Evolutionary conservation across 2,113 vertebrate genomes (phyloP).

Genomic region (Ammodytes marinus): DNA sequence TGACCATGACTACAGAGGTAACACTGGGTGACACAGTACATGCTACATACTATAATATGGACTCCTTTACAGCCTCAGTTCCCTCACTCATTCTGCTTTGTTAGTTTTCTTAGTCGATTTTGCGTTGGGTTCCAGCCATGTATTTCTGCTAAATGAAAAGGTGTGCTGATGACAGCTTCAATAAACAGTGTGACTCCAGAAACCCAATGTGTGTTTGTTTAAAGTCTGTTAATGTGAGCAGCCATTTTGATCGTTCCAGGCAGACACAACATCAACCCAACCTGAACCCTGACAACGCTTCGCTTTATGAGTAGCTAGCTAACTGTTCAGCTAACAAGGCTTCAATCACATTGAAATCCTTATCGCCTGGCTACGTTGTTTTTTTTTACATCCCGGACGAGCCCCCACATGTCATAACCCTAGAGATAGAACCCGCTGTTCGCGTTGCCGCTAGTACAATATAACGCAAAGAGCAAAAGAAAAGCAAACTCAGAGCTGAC

Average conservation of each 20-base stretch:
- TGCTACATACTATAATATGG: not conserved
- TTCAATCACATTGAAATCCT: too few species aligned
- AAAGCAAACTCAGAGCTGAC: too few species aligned
- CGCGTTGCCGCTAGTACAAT: too few species aligned
- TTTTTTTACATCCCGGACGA: too few species aligned
- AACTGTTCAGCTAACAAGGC: too few species aligned
- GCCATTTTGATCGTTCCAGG: not conserved
- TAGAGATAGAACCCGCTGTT: too few species aligned
- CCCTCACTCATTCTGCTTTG: slow-evolving; percentile 24
- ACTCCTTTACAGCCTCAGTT: slow-evolving; percentile 12
- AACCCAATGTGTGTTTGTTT: not conserved
- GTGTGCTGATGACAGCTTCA: slow-evolving; percentile 45
- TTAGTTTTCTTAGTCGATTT: slow-evolving; percentile 39
- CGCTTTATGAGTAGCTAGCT: too few species aligned
- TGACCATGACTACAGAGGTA: slow-evolving; percentile 1
- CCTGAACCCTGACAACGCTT: too few species aligned
- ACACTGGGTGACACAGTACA: not conserved
- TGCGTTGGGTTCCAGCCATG: slow-evolving; percentile 54
- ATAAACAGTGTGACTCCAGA: slow-evolving; percentile 59
- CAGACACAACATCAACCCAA: not conserved
- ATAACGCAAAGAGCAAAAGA: too few species aligned
- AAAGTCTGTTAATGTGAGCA: not conserved
- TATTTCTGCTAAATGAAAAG: slow-evolving; percentile 58
- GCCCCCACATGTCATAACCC: too few species aligned
- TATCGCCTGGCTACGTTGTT: too few species aligned